Conservation (phyloP, 2,113 vertebrate genomes). For the western clawed frog (Xenopus tropicalis) region DNA sequence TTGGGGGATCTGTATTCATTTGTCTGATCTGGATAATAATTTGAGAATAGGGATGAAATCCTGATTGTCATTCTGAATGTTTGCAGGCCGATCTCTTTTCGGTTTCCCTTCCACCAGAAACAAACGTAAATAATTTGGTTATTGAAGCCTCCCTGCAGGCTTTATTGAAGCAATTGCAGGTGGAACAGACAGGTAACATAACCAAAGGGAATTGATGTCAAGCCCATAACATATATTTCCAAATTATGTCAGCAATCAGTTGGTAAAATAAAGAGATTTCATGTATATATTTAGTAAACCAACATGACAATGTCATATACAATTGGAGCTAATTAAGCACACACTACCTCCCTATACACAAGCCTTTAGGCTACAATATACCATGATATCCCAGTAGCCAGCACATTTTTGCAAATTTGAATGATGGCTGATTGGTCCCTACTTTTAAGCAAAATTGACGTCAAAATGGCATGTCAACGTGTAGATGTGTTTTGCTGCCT, state of each 20-base stretch:
- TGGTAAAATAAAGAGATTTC: constrained; percentile 66
- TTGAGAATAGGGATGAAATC: constrained; percentile 13
- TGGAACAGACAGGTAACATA: constrained; percentile 69
- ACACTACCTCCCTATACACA: constrained; percentile 45
- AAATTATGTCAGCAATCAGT: constrained; percentile 61
- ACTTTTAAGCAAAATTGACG: constrained; percentile 33
- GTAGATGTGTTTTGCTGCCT: constrained; percentile 18
- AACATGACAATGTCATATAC: constrained; percentile 69
- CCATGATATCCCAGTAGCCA: constrained; percentile 24
- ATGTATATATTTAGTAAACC: constrained; percentile 64
- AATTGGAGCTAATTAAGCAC: constrained; percentile 64
- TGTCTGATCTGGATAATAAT: constrained; percentile 38
- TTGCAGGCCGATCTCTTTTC: constrained; percentile 41
- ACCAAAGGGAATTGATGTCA: constrained; percentile 68
- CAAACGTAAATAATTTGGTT: constrained; percentile 65
- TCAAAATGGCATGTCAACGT: constrained; percentile 37
- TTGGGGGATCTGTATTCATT: not conserved
- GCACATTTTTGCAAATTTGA: constrained; percentile 31
- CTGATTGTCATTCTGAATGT: constrained; percentile 36
- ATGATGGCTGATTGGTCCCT: constrained; percentile 13
- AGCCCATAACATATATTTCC: constrained; percentile 55
- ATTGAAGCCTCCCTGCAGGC: constrained; percentile 61
- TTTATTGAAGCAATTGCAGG: constrained; percentile 64
- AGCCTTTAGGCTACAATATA: constrained; percentile 56
- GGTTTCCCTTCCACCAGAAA: constrained; percentile 61